Percentiles rank a stretch among this genome's conserved stretches.
phyloP scores from a whole-genome alignment of 2,888 invertebrate species.

The Tetranychus piercei region DNA sequence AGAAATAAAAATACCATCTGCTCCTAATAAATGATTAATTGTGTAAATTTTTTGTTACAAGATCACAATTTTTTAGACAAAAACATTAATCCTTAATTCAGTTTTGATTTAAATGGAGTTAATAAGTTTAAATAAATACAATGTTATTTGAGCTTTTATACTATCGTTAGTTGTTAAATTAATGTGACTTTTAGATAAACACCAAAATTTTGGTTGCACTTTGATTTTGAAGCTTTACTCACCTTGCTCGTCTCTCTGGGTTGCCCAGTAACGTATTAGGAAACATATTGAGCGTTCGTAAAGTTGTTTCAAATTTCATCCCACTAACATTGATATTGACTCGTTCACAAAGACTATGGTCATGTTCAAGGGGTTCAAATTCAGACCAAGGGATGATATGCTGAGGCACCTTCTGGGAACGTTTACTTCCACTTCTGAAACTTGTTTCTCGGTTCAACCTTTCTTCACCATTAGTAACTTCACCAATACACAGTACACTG shows the following conservation, averaged over 20 bases:
- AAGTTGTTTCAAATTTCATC: conserved; percentile 76
- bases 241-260: conserved; percentile 37
- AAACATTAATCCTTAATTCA: no score
- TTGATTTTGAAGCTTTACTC: not conserved
- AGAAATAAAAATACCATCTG: no score
- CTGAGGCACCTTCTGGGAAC: not conserved
- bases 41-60: no score
- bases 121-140: no score
- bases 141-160: no score
- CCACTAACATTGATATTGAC: conserved; percentile 50
- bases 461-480: not conserved
- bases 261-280: conserved; percentile 85
- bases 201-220: no score
- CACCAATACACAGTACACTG: not conserved
- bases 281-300: conserved; percentile 93
- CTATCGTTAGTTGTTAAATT: no score
- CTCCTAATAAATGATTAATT: no score
- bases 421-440: not conserved
- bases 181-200: no score
- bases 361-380: conserved; percentile 90
- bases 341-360: conserved; percentile 89
- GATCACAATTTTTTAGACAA: no score
- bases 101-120: no score
- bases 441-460: not conserved
- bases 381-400: conserved; percentile 31